Base-by-base conservation (phyloP, 2,888 invertebrate species). In the Cephus nigrinus region DNA sequence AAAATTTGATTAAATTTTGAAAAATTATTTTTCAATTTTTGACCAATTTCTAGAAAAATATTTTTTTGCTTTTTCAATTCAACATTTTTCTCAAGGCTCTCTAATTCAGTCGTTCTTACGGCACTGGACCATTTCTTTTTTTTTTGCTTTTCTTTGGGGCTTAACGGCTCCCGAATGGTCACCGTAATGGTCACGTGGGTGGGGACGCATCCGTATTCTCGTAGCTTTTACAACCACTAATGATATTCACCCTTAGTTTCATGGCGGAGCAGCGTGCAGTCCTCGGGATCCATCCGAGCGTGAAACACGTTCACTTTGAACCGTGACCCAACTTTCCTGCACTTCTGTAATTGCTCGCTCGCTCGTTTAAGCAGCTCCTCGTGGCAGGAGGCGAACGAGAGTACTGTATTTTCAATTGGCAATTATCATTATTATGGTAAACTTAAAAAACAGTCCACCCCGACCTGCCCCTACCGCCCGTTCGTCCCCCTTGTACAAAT, bases 231-330 rank as follows among this genome's bases (percentile, higher is more conserved):
- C 76, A 73, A 78, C 77, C 80, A 69, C 75, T 81, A 82, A 82
- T 81, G 81, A 79, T 79, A 82, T 82, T 81, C 82, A 81, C 82
- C 81, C 81, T 71, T 78, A 79, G 74, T 40, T n/a, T 40, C 55
- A 55, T 23, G 72, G 71, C 68, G 76, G 79, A 72, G 76, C 72
- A 76, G 80, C 72, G 80, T 77, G 77, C 80, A 84, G 82, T 83
- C 83, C 82, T 83, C 80, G 80, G 82, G 81, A 82, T 84, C 82
- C 82, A 84, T 80, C 82, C 80, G 80, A 85, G 85, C 85, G 84
- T 83, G 80, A 86, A 87, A 84, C 82, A 83, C 85, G 86, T 84
- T 84, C 82, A 82, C 85, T 86, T 84, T 84, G 85, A 83, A 82
- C 80, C 81, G 78, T 75, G 55, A 75, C 73, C 79, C 76, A 78